Conservation (phyloP, 2,797 vertebrate species). For the Acestrorhynchus altus region DNA sequence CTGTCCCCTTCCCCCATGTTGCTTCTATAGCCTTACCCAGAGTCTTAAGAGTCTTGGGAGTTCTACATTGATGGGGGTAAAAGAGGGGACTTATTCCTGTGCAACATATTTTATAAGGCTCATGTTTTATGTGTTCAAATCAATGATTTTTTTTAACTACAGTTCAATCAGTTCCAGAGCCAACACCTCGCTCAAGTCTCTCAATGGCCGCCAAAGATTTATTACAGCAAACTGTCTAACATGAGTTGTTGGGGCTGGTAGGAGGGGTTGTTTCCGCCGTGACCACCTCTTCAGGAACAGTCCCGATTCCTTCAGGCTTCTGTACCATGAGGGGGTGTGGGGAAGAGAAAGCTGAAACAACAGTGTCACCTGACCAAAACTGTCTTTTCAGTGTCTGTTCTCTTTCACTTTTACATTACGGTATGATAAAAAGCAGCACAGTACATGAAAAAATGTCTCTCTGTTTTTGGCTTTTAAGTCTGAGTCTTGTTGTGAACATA, state of each 20-base stretch:
- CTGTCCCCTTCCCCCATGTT: slow-evolving; percentile 43
- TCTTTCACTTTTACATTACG: slow-evolving; percentile 81
- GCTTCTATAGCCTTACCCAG: slow-evolving; percentile 76
- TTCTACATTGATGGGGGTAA: slow-evolving; percentile 84
- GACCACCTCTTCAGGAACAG: slow-evolving; percentile 99
- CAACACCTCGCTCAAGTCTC: slow-evolving; percentile 76
- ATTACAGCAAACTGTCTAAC: slow-evolving; percentile 90
- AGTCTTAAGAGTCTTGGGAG: slow-evolving; percentile 86
- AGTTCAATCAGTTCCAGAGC: slow-evolving; percentile 85
- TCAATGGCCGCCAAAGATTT: slow-evolving; percentile 87
- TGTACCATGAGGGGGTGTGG: slow-evolving; percentile 84
- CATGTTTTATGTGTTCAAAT: slow-evolving; percentile 92
- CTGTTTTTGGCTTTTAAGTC: slow-evolving; percentile 94
- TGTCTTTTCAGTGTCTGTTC: slow-evolving; percentile 71
- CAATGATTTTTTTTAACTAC: slow-evolving; percentile 78
- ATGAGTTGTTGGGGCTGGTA: slow-evolving; percentile 70
- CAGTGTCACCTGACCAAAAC: slow-evolving; percentile 97
- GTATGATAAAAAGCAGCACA: slow-evolving; percentile 95
- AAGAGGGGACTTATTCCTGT: slow-evolving; percentile 82
- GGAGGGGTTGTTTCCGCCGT: slow-evolving; percentile 81
- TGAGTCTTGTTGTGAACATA: slow-evolving; percentile 98
- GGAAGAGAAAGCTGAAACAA: slow-evolving; percentile 95
- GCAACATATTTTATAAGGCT: slow-evolving; percentile 87
- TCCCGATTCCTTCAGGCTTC: slow-evolving; percentile 95
- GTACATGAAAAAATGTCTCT: slow-evolving; percentile 88